These are phyloP conservation scores for Takifugu bimaculatus DNA, from an alignment of 2,113 vertebrate genomes.

Conservation along the genomic window DNA sequence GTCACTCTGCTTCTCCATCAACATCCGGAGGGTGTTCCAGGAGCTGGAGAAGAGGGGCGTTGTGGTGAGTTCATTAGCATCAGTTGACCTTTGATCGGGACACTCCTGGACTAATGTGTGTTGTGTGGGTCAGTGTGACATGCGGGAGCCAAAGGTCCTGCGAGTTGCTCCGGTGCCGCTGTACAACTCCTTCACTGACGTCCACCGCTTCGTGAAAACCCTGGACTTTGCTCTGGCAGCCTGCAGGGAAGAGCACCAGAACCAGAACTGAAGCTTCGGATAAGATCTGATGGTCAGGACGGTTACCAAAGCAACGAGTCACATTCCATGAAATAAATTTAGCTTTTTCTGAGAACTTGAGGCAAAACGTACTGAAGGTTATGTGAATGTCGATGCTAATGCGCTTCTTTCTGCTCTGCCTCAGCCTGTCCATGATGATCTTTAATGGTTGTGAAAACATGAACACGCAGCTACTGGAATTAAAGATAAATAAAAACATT, in stretches of 20 bases:
- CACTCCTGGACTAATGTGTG: neutral
- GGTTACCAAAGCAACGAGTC: neutral
- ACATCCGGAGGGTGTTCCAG: slow-evolving; percentile 74
- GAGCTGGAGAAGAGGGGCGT: slow-evolving; percentile 90
- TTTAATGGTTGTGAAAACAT: too few species aligned
- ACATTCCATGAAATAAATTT: too few species aligned
- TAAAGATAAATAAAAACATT: too few species aligned
- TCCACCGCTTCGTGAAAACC: slow-evolving; percentile 81
- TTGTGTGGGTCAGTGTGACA: slow-evolving; percentile 80
- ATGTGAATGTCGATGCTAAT: too few species aligned
- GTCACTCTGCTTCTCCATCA: slow-evolving; percentile 82
- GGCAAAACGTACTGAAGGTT: too few species aligned
- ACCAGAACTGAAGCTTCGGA: neutral
- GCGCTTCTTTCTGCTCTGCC: too few species aligned
- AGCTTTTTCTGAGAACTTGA: too few species aligned
- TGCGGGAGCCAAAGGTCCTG: slow-evolving; percentile 85
- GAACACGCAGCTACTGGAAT: too few species aligned
- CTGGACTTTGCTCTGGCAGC: slow-evolving; percentile 72
- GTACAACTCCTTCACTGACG: slow-evolving; percentile 92
- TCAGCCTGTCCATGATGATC: too few species aligned
- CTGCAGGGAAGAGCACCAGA: neutral
- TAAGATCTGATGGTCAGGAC: neutral
- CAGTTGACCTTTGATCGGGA: neutral
- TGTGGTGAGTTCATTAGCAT: slow-evolving; percentile 73
- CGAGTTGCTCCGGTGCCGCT: slow-evolving; percentile 88